Evolutionary conservation across 2,888 invertebrate genomes (phyloP), one percentile per base, ranked within the genome.

Genomic region (Diachrysia chrysitis): DNA sequence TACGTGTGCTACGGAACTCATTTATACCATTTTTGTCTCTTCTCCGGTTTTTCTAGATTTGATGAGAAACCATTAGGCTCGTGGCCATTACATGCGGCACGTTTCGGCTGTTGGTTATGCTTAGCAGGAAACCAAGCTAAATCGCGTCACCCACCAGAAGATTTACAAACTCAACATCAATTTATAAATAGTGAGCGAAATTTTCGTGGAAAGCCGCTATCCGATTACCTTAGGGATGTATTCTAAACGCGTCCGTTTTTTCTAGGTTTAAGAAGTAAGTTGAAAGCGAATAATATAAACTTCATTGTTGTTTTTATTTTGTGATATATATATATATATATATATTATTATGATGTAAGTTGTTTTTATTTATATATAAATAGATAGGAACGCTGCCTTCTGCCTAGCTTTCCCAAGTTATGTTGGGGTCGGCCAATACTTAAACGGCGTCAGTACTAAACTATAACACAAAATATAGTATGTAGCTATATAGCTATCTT

Each of bases 141-240:
- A 87, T 86, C 83, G 79, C 82, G 84, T 88, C 87, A 85, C 87
- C 84, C 83, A 79, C 78, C 82, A 83, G 84, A 82, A 84, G 85
- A 83, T 84, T 88, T 85, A 83, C 84, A 87, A 89, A 88, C 86
- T 86, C 87, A 78, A 89, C 89, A 87, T 91, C 90, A 89, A 90
- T 92, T 91, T 92, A 88, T 91, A 89, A 89, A 87, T 90, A 89
- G 85, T 87, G 85, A 87, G 87, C 85, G 88, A 91, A 91, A 90
- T 90, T 89, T 90, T 87, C 86, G 90, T 84, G 90, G 89, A 90
- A 92, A 92, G 89, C 90, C 89, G 89, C 88, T 92, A 91, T 92
- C 90, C 87, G 90, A 91, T 92, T 92, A 92, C 92, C 89, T 87
- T 86, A 81, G 87, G 89, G 89, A 89, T 91, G 86, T 91, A 87